Evolutionary conservation across 2,888 invertebrate species (phyloP).

Genomic region (Adela reaumurella): DNA sequence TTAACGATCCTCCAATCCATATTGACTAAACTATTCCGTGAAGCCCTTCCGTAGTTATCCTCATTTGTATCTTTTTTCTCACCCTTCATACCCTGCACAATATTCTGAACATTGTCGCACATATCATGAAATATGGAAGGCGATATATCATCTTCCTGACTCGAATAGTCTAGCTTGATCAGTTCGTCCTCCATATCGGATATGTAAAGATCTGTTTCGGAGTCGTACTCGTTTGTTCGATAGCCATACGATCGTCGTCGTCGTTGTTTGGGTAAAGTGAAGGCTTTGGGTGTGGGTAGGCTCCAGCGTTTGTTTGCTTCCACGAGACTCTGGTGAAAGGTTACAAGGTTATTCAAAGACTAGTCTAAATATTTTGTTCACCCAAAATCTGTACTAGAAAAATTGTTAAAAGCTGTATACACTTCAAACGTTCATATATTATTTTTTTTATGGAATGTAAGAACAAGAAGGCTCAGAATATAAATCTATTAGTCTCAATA

Average conservation of each 20-base stretch:
- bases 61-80: no score
- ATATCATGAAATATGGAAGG: slow-evolving; percentile 44
- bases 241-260: slow-evolving; percentile 28
- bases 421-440: no score
- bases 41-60: slow-evolving; percentile 34
- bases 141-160: slow-evolving; percentile 58
- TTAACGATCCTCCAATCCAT: slow-evolving; percentile 50
- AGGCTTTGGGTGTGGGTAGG: slow-evolving; percentile 30
- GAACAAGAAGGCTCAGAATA: no score
- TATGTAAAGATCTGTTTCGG: slow-evolving; percentile 72
- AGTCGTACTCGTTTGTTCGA: slow-evolving; percentile 44
- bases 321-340: slow-evolving; percentile 34
- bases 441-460: no score
- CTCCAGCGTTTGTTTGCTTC: slow-evolving; percentile 46
- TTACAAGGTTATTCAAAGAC: slow-evolving; percentile 19
- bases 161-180: slow-evolving; percentile 67
- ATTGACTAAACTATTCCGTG: slow-evolving; percentile 36
- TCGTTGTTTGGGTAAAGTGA: slow-evolving; percentile 25
- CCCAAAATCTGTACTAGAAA: background rate
- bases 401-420: no score
- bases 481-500: no score
- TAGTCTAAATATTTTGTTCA: slow-evolving; percentile 21
- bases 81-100: slow-evolving; percentile 11
- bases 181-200: slow-evolving; percentile 79
- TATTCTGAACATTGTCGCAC: slow-evolving; percentile 36